Conservation (phyloP, 2,888 invertebrate species). For the Epinotia brunnichana region DNA sequence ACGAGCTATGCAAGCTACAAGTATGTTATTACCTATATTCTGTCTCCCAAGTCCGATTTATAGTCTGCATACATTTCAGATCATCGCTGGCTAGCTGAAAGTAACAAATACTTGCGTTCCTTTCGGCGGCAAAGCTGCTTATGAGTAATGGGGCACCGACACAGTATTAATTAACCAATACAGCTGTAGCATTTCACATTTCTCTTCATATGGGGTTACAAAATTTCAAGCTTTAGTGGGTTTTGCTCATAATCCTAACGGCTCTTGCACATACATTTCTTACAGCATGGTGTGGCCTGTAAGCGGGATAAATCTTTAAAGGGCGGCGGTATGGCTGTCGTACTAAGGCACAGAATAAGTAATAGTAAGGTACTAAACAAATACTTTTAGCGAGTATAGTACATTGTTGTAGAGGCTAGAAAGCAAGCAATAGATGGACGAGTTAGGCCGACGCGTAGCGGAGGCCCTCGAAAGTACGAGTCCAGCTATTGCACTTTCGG, state of each 20-base stretch:
- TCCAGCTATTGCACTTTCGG: no score
- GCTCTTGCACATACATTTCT: neutral
- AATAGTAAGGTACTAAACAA: no score
- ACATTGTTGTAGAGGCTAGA: no score
- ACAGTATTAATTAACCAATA: neutral
- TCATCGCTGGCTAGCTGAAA: neutral
- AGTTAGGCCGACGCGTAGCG: no score
- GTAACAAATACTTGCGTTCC: neutral
- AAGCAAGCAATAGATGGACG: no score
- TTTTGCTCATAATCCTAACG: conserved; percentile 2
- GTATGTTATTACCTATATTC: neutral
- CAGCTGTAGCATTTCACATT: conserved; percentile 16
- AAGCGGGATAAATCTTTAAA: no score
- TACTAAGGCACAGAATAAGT: no score
- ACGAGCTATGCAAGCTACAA: neutral
- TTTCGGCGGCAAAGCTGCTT: neutral
- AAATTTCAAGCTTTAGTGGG: conserved; percentile 9
- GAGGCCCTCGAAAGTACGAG: no score
- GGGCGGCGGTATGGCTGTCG: no score
- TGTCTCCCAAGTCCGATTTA: neutral
- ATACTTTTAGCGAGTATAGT: no score
- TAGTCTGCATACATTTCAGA: neutral
- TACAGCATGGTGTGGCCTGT: neutral
- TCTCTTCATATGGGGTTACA: conserved; percentile 7
- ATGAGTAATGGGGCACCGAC: conserved; percentile 5